Evolutionary conservation across 2,888 invertebrate species (phyloP), one percentile per base, ranked within the genome.

Genomic region (Drosophila differens): DNA sequence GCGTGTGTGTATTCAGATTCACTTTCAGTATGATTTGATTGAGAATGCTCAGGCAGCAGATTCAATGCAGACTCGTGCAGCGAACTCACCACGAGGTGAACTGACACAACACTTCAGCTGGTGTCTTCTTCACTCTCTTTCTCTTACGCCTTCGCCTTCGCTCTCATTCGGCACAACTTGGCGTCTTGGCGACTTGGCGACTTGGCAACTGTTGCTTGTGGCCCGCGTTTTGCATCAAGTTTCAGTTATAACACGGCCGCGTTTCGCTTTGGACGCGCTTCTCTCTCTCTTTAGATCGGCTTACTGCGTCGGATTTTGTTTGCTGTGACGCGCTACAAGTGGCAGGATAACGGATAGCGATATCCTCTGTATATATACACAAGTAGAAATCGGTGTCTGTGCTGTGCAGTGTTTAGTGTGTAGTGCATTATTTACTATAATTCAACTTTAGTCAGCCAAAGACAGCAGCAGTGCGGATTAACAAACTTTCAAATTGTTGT

Each of bases 191-290:
- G 55, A 57, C 22, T 54, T 54, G 25, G 25, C 76, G 66, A 82
- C 83, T 87, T 86, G 80, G 78, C 76, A 67, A 81, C 58, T 44
- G 57, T 57, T 58, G 74, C 70, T 73, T 61, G 70, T 65, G 51
- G 61, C 68, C 74, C 71, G 69, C 44, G 59, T 41, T 64, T 83
- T 79, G 76, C 79, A 74, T 69, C 78, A 83, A 91, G 83, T 91
- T 89, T 92, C 90, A 92, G 92, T 92, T 91, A 83, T 79, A 84
- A 78, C 72, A 83, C 81, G 86, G 85, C 91, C 83, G 89, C 89
- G 91, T 80, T 78, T 82, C 76, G 83, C 82, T 80, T 82, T 89
- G 90, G 91, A 92, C 89, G 92, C 90, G 83, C 54, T 81, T 83
- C 75, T 72, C 59, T 55, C 41, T 63, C 41, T 63, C 51, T 58